phyloP scores from a whole-genome alignment of 2,797 vertebrate genomes.

The Sarcoramphus papa region DNA sequence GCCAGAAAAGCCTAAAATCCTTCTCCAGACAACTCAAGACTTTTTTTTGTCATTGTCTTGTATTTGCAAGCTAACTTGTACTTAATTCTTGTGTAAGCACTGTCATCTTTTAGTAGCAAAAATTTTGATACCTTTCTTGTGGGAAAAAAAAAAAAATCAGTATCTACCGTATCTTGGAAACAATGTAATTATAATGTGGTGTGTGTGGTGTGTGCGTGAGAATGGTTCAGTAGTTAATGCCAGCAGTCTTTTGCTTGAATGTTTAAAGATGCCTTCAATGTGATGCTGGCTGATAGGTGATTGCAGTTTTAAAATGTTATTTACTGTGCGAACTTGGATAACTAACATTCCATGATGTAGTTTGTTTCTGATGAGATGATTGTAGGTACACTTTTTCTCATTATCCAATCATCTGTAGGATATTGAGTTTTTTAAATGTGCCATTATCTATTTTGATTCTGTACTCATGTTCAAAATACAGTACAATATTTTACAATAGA shows the following conservation, averaged over 20 bases:
- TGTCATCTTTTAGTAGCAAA: constrained; percentile 87
- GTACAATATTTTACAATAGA: constrained; percentile 83
- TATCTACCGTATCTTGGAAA: constrained; percentile 79
- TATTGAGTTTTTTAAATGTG: constrained; percentile 89
- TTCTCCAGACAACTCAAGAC: constrained; percentile 72
- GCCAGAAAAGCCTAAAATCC: constrained; percentile 76
- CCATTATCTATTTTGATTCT: constrained; percentile 87
- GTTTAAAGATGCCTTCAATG: constrained; percentile 85
- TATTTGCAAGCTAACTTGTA: constrained; percentile 81
- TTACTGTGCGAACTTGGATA: constrained; percentile 81
- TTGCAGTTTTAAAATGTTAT: constrained; percentile 80
- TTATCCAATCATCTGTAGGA: constrained; percentile 85
- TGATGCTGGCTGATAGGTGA: constrained; percentile 84
- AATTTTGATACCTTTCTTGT: constrained; percentile 83
- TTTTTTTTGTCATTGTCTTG: constrained; percentile 78
- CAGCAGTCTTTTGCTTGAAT: constrained; percentile 88
- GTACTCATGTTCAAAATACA: constrained; percentile 80
- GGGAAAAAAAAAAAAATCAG: constrained; percentile 72
- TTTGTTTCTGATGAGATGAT: constrained; percentile 92
- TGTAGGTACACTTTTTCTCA: constrained; percentile 88
- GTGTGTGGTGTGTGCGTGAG: constrained; percentile 60
- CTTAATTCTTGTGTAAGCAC: constrained; percentile 82
- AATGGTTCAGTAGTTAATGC: constrained; percentile 78
- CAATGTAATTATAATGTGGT: constrained; percentile 78
- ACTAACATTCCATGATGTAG: constrained; percentile 92